A percentile compares a stretch with the other conserved stretches of the same genome.
phyloP scores from a whole-genome alignment of 2,113 vertebrate species.

The Actinemys pallida region DNA sequence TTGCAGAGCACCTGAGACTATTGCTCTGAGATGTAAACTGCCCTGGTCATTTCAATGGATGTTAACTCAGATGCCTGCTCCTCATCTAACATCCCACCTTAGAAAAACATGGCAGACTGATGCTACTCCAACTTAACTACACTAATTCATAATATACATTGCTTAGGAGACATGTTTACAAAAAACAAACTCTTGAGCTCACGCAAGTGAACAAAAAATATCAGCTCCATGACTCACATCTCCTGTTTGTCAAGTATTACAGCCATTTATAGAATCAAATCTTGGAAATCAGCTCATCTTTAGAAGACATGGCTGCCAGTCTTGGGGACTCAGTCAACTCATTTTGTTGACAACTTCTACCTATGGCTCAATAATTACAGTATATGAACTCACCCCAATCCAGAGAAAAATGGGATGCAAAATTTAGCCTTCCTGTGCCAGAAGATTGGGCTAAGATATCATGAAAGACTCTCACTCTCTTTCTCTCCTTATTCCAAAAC shows the following conservation, averaged over 20 bases:
- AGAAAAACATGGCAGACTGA: neutral
- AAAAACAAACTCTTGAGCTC: neutral
- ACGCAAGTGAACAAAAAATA: neutral
- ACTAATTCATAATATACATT: neutral
- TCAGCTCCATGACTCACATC: neutral
- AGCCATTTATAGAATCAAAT: neutral
- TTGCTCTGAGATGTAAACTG: too few relatives aligned
- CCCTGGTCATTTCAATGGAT: neutral
- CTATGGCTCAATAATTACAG: neutral
- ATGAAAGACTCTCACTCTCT: neutral
- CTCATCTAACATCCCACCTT: neutral
- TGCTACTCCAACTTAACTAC: neutral
- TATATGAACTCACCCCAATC: neutral
- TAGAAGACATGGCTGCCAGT: neutral
- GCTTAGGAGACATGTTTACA: neutral
- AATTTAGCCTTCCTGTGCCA: neutral
- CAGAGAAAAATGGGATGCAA: neutral
- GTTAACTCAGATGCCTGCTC: neutral
- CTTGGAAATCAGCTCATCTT: neutral
- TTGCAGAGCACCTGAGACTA: neutral
- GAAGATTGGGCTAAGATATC: neutral
- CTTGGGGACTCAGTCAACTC: neutral
- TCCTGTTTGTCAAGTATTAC: neutral
- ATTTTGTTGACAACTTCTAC: neutral
- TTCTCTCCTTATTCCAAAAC: neutral